phyloP scores from a whole-genome alignment of 2,797 vertebrate species.

The Setipinna tenuifilis region DNA sequence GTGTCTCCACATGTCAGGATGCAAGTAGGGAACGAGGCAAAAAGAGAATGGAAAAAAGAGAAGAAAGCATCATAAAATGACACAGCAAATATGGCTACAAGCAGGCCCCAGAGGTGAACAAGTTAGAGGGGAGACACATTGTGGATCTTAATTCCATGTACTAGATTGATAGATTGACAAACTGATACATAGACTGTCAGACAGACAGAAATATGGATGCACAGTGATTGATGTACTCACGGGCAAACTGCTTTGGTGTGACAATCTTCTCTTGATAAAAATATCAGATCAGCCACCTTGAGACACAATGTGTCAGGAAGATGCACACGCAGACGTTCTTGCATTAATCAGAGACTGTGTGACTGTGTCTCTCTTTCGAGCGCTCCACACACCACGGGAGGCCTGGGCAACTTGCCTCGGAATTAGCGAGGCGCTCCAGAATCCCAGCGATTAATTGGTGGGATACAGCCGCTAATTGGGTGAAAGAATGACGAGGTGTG shows the following conservation, averaged over 20 bases:
- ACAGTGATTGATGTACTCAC: background rate
- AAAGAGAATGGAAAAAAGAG: background rate
- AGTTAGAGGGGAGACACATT: background rate
- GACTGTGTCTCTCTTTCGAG: background rate
- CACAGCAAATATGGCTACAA: background rate
- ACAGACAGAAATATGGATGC: background rate
- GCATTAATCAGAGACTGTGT: background rate
- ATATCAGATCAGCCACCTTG: background rate
- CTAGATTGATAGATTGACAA: background rate
- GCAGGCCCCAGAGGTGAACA: background rate
- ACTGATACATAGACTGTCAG: background rate
- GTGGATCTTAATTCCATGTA: background rate
- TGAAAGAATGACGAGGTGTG: background rate
- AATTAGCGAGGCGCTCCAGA: background rate
- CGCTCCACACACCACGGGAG: background rate
- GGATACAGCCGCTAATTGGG: slow-evolving; percentile 1
- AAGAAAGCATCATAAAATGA: background rate
- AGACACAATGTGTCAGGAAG: background rate
- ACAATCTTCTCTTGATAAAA: background rate
- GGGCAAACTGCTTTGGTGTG: background rate
- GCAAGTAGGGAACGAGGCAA: background rate
- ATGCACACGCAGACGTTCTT: background rate
- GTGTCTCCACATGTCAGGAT: background rate
- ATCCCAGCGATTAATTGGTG: background rate
- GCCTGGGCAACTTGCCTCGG: background rate